Percentiles rank a stretch among this genome's conserved stretches.
Evolutionary conservation across 2,888 invertebrate genomes (phyloP).

Genomic region (Fragum fragum): DNA sequence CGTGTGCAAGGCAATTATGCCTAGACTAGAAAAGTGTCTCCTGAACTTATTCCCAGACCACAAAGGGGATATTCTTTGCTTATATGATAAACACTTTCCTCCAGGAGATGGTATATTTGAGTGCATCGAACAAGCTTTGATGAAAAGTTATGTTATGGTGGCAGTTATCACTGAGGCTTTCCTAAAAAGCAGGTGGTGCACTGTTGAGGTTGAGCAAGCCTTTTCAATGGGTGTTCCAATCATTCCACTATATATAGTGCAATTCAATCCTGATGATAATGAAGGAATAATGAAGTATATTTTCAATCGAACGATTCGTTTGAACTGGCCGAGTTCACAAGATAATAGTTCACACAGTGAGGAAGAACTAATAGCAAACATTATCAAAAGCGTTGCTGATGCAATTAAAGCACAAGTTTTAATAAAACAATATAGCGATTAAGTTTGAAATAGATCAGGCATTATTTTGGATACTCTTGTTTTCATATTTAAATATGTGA

Average conservation of each 20-base stretch:
- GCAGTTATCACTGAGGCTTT: constrained; percentile 1
- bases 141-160: constrained; percentile 2
- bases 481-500: no score
- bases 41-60: background rate
- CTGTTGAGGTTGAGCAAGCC: background rate
- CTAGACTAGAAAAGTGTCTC: background rate
- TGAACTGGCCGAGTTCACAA: background rate
- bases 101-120: background rate
- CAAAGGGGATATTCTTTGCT: constrained; percentile 9
- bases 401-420: no score
- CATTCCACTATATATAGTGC: constrained; percentile 4
- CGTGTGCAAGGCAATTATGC: background rate
- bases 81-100: constrained; percentile 6
- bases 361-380: no score
- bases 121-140: background rate
- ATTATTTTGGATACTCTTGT: no score
- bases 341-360: no score
- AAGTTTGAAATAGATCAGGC: no score
- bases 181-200: background rate
- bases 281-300: background rate
- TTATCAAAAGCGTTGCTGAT: no score
- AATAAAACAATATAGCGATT: no score
- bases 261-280: background rate
- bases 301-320: background rate
- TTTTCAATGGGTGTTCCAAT: background rate